Evolutionary conservation across 2,113 vertebrate genomes (phyloP).

Genomic region (Seriola aureovittata): DNA sequence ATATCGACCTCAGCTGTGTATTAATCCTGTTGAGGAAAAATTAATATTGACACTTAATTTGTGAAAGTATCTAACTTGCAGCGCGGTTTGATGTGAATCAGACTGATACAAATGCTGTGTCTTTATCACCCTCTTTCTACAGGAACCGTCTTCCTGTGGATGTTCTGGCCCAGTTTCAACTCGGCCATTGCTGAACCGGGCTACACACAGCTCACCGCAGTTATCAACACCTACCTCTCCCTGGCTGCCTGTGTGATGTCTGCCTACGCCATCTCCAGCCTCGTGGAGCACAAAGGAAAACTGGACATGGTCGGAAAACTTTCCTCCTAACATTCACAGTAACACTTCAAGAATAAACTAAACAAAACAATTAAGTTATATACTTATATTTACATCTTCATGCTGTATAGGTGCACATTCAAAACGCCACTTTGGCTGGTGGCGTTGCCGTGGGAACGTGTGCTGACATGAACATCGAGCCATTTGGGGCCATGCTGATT

Average conservation of each 20-base stretch:
- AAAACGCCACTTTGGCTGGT: slow-evolving; percentile 96
- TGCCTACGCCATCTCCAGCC: slow-evolving; percentile 91
- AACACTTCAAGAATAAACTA: neutral
- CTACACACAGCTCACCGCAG: slow-evolving; percentile 76
- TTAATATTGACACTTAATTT: neutral
- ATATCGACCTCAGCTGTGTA: neutral
- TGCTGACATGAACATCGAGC: slow-evolving; percentile 89
- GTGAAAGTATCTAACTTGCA: neutral
- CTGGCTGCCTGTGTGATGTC: slow-evolving; percentile 89
- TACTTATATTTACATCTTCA: neutral
- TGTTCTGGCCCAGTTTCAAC: slow-evolving; percentile 99
- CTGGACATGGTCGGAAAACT: slow-evolving; percentile 90
- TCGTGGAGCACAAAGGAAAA: slow-evolving; percentile 90
- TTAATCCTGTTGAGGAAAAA: no score
- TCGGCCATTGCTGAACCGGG: slow-evolving; percentile 85
- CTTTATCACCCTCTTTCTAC: neutral
- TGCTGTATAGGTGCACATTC: slow-evolving; percentile 90
- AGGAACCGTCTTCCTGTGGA: slow-evolving; percentile 90
- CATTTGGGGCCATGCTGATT: slow-evolving; percentile 90
- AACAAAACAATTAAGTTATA: neutral
- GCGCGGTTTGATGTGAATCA: neutral
- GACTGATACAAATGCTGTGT: neutral
- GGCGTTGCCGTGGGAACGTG: slow-evolving; percentile 97
- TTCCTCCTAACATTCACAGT: neutral
- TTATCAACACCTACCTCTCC: slow-evolving; percentile 94